phyloP scores from a whole-genome alignment of 37 sponge, comb jelly and placozoan species.

The Beroe ovata region DNA sequence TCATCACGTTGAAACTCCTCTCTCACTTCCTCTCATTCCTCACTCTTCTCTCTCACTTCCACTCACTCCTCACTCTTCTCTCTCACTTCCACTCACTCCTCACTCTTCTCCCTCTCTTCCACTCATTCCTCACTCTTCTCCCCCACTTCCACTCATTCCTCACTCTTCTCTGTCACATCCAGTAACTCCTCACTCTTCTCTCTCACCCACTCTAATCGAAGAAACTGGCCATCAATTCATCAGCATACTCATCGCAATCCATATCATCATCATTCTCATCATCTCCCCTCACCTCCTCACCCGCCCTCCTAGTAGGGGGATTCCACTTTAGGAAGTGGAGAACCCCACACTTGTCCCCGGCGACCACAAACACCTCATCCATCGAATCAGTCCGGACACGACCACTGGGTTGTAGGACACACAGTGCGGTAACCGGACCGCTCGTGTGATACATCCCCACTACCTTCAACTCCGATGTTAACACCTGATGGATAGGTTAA shows the following conservation, averaged over 20 bases:
- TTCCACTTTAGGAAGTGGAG: slow-evolving; percentile 38
- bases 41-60: no score
- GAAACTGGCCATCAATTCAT: no score
- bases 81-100: no score
- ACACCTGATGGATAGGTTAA: slow-evolving; percentile 7
- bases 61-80: no score
- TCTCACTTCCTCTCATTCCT: not conserved
- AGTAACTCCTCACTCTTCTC: not conserved
- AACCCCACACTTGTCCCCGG: slow-evolving; percentile 50
- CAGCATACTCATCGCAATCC: no score
- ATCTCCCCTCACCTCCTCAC: not conserved
- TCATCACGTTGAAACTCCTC: no score
- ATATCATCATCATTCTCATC: not conserved
- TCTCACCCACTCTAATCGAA: not conserved
- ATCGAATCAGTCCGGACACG: not conserved
- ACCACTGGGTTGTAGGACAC: not conserved
- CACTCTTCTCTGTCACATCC: not conserved
- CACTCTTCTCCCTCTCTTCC: no score
- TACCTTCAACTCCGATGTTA: slow-evolving; percentile 17
- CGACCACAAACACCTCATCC: not conserved
- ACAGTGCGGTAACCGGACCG: slow-evolving; percentile 17
- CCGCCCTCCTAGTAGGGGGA: not conserved
- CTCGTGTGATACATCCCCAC: slow-evolving; percentile 63
- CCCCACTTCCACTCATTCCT: no score
- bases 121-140: no score